These are phyloP conservation scores for Ameiurus melas DNA, from an alignment of 2,113 vertebrate species.

Conservation along the genomic window DNA sequence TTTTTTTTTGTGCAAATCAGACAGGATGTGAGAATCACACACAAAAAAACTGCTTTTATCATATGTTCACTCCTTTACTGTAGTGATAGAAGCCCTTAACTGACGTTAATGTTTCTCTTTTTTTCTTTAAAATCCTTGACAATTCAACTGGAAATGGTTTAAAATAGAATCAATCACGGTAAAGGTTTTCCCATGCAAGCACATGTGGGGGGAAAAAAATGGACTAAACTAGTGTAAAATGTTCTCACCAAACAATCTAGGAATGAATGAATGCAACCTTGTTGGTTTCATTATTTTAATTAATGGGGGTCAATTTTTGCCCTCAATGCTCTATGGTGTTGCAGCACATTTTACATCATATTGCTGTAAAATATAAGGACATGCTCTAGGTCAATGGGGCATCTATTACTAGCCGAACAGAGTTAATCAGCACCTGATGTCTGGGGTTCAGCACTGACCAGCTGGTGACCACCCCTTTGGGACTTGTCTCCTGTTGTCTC, in stretches of 20 bases:
- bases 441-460: slow-evolving; percentile 32
- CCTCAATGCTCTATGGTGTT: background rate
- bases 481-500: slow-evolving; percentile 43
- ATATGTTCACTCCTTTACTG: background rate
- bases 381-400: background rate
- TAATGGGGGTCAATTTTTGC: background rate
- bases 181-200: background rate
- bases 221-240: background rate
- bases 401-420: slow-evolving; percentile 16
- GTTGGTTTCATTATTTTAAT: background rate
- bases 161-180: background rate
- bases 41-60: background rate
- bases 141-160: background rate
- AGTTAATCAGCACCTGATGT: slow-evolving; percentile 48
- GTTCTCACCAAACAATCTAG: background rate
- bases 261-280: background rate
- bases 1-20: background rate
- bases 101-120: background rate
- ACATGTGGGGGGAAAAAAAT: background rate
- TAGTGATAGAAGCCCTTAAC: background rate
- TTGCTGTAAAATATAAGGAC: background rate
- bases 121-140: background rate
- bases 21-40: background rate
- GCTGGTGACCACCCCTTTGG: slow-evolving; percentile 43
- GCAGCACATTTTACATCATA: background rate